Conservation (phyloP, 2,888 invertebrate genomes). For the Agrenia bidenticulata region DNA sequence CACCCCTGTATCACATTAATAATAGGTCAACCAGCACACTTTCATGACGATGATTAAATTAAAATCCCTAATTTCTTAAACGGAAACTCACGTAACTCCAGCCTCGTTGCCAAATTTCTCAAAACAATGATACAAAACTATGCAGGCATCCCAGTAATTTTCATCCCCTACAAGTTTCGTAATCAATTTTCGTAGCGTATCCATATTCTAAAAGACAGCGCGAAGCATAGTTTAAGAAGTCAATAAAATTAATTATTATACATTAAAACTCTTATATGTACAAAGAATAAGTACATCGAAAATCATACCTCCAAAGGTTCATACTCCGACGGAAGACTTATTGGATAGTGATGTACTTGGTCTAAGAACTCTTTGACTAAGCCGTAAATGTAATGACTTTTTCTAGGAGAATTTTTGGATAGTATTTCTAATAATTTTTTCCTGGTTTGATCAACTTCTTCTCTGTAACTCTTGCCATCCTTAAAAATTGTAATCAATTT, state of each 20-base stretch:
- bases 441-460: neutral
- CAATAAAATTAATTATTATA: no score
- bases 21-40: neutral
- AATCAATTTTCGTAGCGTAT: neutral
- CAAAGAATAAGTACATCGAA: no score
- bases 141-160: constrained; percentile 11
- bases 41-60: no score
- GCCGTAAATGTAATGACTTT: neutral
- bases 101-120: neutral
- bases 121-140: neutral
- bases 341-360: neutral
- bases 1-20: neutral
- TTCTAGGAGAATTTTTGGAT: neutral
- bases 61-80: no score
- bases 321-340: neutral
- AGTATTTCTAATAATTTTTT: constrained; percentile 7
- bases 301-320: neutral
- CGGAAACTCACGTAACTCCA: neutral
- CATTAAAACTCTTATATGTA: no score
- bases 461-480: neutral
- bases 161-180: neutral
- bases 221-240: no score
- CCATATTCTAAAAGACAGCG: constrained; percentile 7
- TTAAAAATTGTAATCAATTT: neutral
- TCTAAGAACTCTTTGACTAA: constrained; percentile 9